Base-by-base conservation (phyloP, 1,140 invertebrate species). In the Drosophila bocki region DNA sequence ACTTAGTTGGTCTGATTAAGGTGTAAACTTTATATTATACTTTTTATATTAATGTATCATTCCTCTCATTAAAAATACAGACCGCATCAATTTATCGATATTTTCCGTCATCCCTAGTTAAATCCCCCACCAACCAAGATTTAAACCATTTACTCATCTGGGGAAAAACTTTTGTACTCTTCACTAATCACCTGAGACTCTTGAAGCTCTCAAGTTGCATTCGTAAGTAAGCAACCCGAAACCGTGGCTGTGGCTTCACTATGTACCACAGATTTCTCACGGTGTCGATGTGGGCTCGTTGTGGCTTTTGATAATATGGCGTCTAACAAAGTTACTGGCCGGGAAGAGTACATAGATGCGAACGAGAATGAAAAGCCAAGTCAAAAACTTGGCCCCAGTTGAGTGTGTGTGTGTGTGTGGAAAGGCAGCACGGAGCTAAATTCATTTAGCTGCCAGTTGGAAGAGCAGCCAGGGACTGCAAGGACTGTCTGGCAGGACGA, bases 291-390 rank as follows among this genome's bases (percentile, higher is more conserved):
- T 39, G 51, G 47, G 51, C 61, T 65, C 61, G 74, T 75, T 78
- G 57, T 53, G 75, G 75, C 58, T 78, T 37, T 56, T 64, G 75
- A 64, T 78, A 71, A 71, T 78, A 44, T 63, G 59, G 75, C 64
- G 65, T 78, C 65, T 78, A 78, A 78, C 65, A 71, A 78, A 78
- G 65, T 78, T 78, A 71, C 62, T 75, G 62, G 74, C 53, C 70
- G 74, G 67, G 56, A 29, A 75, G 57, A 68, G 62, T 42, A 22
- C 22, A 22, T 22, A 47, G 62, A 75, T 75, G 74, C 72, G 63
- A 75, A 62, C 57, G 63, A 69, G 74, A 77, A 77, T 57, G 75
- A 61, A 71, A 78, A 71, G 65, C 59, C 67, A 78, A 78, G 44
- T 71, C 65, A 64, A 45, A 78, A 78, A 78, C 75, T 78, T 78